These are phyloP conservation scores for Panopea generosa DNA, from an alignment of 2,888 invertebrate species.

Conservation along the genomic window DNA sequence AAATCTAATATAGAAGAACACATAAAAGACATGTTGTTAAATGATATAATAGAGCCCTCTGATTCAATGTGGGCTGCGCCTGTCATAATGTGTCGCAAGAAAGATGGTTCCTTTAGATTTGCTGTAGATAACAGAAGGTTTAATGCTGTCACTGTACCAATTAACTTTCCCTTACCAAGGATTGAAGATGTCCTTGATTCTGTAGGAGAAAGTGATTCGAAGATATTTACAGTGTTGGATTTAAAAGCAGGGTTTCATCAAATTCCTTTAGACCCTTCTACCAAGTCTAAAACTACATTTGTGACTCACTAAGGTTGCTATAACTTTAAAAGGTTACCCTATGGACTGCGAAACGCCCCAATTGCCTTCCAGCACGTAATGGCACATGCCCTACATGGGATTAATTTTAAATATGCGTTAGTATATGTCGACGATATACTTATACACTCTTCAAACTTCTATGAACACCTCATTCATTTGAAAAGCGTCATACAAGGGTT, in stretches of 20 bases:
- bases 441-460: conserved; percentile 30
- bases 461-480: conserved; percentile 34
- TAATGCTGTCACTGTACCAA: conserved; percentile 37
- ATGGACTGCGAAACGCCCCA: conserved; percentile 35
- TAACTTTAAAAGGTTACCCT: conserved; percentile 31
- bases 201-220: conserved; percentile 26
- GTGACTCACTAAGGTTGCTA: conserved; percentile 33
- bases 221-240: conserved; percentile 29
- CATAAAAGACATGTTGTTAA: conserved; percentile 45
- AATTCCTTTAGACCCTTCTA: conserved; percentile 34
- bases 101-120: conserved; percentile 45
- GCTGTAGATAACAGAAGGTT: conserved; percentile 50
- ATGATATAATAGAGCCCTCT: conserved; percentile 57
- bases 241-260: conserved; percentile 35
- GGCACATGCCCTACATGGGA: conserved; percentile 18
- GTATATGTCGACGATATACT: conserved; percentile 66
- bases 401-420: conserved; percentile 57
- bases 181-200: conserved; percentile 48
- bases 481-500: conserved; percentile 36
- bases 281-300: conserved; percentile 38
- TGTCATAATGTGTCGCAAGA: conserved; percentile 57
- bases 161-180: conserved; percentile 48
- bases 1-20: conserved; percentile 41
- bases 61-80: conserved; percentile 51
- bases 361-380: conserved; percentile 38